These are phyloP conservation scores for Sander vitreus DNA, from an alignment of 2,113 vertebrate species.

Conservation along the genomic window DNA sequence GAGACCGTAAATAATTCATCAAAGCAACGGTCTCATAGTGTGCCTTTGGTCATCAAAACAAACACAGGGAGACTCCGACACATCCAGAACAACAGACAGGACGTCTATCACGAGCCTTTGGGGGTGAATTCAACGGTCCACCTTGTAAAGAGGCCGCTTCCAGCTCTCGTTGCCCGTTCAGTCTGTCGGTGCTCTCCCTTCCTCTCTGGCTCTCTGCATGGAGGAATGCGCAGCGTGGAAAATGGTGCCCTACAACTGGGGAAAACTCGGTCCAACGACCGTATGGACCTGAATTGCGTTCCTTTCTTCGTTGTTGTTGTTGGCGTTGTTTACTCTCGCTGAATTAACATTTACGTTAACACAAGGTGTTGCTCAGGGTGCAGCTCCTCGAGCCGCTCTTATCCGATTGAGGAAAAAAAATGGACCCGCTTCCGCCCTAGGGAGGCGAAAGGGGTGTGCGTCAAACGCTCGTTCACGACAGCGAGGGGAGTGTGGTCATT, in stretches of 20 bases:
- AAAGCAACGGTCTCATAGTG: constrained; percentile 71
- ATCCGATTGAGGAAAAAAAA: constrained; percentile 85
- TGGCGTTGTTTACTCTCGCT: constrained; percentile 7
- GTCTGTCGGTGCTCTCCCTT: constrained; percentile 9
- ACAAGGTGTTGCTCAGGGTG: constrained; percentile 66
- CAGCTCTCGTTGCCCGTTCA: constrained; percentile 37
- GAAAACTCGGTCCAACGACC: constrained; percentile 16
- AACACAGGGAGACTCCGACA: not conserved
- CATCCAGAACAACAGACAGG: not conserved
- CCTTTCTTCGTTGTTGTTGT: not conserved
- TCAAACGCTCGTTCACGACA: constrained; percentile 41
- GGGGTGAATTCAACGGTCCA: constrained; percentile 26
- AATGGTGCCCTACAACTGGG: not conserved
- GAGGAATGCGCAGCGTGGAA: constrained; percentile 72
- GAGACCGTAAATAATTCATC: constrained; percentile 75
- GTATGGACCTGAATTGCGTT: not conserved
- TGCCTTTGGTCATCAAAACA: constrained; percentile 59
- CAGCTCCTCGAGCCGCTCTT: constrained; percentile 85
- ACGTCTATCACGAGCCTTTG: not conserved
- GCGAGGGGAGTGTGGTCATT: not conserved
- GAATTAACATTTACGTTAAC: constrained; percentile 19
- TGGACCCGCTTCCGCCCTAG: constrained; percentile 87
- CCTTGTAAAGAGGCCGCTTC: constrained; percentile 41
- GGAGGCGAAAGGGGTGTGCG: constrained; percentile 54
- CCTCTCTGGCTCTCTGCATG: constrained; percentile 61